A percentile compares a stretch with the other conserved stretches of the same genome.
Conservation (phyloP, 1,140 invertebrate genomes). For the Tyrophagus putrescentiae region DNA sequence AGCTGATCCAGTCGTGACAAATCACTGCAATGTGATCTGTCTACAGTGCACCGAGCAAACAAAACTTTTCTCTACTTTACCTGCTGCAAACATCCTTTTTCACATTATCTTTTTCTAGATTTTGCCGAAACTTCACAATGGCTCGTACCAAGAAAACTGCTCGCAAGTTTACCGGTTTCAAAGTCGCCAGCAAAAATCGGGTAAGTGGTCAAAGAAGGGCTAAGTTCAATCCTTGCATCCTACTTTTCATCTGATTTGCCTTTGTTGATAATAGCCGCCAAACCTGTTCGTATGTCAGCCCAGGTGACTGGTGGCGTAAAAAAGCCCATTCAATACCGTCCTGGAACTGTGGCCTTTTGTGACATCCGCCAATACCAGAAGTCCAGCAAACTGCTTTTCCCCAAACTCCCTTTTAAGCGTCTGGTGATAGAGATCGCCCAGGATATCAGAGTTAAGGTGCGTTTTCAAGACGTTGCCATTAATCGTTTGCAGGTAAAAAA, state of each 20-base stretch:
- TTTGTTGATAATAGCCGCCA: conserved; percentile 35
- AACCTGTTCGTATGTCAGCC: conserved; percentile 32
- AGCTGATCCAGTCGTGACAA: no score
- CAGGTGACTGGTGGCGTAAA: background rate
- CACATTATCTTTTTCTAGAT: no score
- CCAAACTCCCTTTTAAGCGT: conserved; percentile 38
- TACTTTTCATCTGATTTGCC: no score
- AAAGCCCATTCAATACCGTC: conserved; percentile 32
- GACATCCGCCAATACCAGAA: conserved; percentile 45
- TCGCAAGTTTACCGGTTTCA: conserved; percentile 37
- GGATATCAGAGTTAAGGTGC: conserved; percentile 55
- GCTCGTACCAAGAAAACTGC: conserved; percentile 37
- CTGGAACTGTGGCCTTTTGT: conserved; percentile 35
- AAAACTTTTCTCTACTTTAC: no score
- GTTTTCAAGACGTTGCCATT: no score
- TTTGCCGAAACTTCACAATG: no score
- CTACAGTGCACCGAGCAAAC: no score
- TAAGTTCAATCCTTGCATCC: no score
- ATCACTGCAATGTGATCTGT: no score
- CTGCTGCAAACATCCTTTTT: no score
- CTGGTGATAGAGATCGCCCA: conserved; percentile 56
- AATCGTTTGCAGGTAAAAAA: no score
- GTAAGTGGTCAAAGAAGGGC: no score
- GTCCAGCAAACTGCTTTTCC: conserved; percentile 48
- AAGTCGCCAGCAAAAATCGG: conserved; percentile 36